phyloP scores from a whole-genome alignment of 2,797 vertebrate genomes.

The Corythornis leucogaster region DNA sequence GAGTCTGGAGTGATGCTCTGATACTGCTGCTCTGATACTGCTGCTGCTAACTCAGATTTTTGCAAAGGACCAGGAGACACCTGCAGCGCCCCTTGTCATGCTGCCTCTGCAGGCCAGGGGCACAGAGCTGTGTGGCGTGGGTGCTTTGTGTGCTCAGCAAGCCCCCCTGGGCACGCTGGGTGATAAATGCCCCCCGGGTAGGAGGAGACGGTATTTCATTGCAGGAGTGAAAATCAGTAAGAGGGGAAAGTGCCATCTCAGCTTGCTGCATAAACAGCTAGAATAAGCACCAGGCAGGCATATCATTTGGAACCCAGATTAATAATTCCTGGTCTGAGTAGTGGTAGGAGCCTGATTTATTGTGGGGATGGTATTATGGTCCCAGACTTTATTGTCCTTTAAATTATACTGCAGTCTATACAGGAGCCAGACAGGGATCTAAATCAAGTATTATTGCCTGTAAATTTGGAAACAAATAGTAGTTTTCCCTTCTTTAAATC shows the following conservation, averaged over 20 bases:
- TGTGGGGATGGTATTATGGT: constrained; percentile 58
- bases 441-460: constrained; percentile 81
- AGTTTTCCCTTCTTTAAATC: constrained; percentile 76
- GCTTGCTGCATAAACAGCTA: constrained; percentile 70
- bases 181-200: constrained; percentile 43
- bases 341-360: constrained; percentile 75
- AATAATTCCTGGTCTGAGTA: constrained; percentile 74
- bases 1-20: not conserved
- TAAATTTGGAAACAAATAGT: constrained; percentile 82
- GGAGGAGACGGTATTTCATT: constrained; percentile 51
- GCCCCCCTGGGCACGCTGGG: not conserved
- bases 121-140: not conserved
- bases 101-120: not conserved
- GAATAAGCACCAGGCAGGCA: constrained; percentile 59
- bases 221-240: constrained; percentile 63
- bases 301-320: constrained; percentile 75
- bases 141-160: not conserved
- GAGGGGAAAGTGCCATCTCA: constrained; percentile 70
- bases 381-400: constrained; percentile 81
- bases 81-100: not conserved
- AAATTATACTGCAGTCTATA: constrained; percentile 80
- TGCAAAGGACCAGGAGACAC: not conserved
- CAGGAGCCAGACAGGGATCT: constrained; percentile 73
- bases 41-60: not conserved
- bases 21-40: too few species aligned